Evolutionary conservation across 2,888 invertebrate species (phyloP), one percentile per base, ranked within the genome.

Genomic region (Phoenoteleia sp.): DNA sequence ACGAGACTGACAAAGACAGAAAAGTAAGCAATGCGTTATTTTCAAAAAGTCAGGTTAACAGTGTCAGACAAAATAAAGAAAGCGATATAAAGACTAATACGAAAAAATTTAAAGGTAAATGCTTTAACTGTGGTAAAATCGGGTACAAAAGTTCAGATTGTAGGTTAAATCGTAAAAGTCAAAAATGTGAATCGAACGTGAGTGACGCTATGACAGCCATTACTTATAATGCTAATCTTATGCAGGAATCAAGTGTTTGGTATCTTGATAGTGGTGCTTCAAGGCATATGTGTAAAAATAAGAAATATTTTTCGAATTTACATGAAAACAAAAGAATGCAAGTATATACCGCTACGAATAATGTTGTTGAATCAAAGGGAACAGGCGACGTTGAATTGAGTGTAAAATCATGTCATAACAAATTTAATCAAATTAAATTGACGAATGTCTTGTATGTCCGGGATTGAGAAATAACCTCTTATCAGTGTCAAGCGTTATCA

Each of bases 401-500:
- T 9, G 54, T 49, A 11, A 60, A 27, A 33, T 15, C 49, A 9
- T 3, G 23, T 19, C 42, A 7, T 5, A 1, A 33, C 58, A 7
- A 82, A 69, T 19, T 15, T 2, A 0, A 11, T 11, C 36, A 36
- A 36, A 5, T 84, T 5, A 84, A 80, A 45, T 58, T 90, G 47
- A 77, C 80, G 56, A 54, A 91, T 15, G 88, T 83, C 6, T 21
- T 89, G n/a, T 89, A 64, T 62, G 89, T 90, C 89, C 89, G 15
- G 84, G 87, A 6, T 72, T 91, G n/a, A 79, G 81, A 23, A 90
- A 84, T 49, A 91, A 89, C 56, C 56, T 91, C 27, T n/a, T 91
- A 33, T 91, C 90, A 15, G 88, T 90, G 5, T 85, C 86, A 33
- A 74, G 67, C 3, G 87, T 91, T 54, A 89, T 88, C 9, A 62